A percentile compares a stretch with the other conserved stretches of the same genome.
These are phyloP conservation scores for Archocentrus centrarchus DNA, from an alignment of 2,113 vertebrate species.

Conservation along the genomic window DNA sequence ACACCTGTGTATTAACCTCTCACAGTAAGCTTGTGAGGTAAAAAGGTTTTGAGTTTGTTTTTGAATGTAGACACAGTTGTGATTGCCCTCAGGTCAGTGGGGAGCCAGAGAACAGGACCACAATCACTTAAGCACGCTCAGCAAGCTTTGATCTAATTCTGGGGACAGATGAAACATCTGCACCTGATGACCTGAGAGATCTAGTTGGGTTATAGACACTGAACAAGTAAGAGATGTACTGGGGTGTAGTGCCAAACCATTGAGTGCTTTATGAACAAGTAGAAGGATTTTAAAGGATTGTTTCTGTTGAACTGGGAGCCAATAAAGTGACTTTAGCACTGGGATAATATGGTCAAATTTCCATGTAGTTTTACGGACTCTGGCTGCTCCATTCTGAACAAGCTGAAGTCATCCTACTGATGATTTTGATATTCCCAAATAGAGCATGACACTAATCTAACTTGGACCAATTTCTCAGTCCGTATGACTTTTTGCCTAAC, in stretches of 20 bases:
- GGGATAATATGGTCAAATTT: no score
- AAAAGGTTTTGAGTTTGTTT: not conserved
- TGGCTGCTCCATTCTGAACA: not conserved
- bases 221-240: not conserved
- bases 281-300: not conserved
- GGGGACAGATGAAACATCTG: not conserved
- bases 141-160: not conserved
- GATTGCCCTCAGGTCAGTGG: not conserved
- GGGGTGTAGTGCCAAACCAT: not conserved
- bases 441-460: not conserved
- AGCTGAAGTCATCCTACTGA: not conserved
- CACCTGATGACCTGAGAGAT: not conserved
- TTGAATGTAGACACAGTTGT: not conserved
- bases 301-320: not conserved
- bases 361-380: no score
- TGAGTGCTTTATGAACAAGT: not conserved
- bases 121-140: not conserved
- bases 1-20: no score
- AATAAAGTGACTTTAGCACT: not conserved
- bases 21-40: not conserved
- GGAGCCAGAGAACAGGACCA: not conserved
- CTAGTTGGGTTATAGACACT: not conserved
- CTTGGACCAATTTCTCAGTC: not conserved
- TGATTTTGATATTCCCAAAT: not conserved
- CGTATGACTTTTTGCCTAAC: not conserved